phyloP scores from a whole-genome alignment of 2,113 vertebrate genomes.

The Rhynchopsitta pachyrhyncha region DNA sequence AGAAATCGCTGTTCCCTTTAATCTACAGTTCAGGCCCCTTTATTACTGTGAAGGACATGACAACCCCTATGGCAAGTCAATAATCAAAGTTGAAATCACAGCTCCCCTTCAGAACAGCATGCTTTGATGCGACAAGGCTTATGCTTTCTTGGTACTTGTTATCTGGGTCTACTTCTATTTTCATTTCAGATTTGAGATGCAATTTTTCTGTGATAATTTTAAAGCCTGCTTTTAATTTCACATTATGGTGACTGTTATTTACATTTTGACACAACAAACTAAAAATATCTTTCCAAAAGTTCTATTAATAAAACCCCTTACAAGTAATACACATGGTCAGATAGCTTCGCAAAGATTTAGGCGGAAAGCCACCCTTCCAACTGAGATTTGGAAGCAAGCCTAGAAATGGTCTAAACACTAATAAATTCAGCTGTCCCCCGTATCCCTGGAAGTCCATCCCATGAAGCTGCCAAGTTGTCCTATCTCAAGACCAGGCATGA shows the following conservation, averaged over 20 bases:
- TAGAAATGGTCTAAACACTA: background rate
- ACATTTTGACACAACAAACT: background rate
- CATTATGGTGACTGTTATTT: background rate
- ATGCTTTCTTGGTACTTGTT: background rate
- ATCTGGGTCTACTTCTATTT: background rate
- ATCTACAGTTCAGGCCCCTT: background rate
- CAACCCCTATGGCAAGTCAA: background rate
- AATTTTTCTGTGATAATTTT: background rate
- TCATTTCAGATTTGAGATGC: background rate
- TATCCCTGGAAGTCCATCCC: background rate
- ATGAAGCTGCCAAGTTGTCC: background rate
- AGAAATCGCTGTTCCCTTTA: background rate
- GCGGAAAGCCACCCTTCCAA: background rate
- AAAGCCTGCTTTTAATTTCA: background rate
- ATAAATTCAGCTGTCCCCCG: background rate
- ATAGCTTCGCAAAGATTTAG: background rate
- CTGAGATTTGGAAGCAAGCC: background rate
- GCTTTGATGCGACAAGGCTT: background rate
- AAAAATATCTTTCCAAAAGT: background rate
- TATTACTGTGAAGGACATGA: background rate
- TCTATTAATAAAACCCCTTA: background rate
- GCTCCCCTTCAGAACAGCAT: background rate
- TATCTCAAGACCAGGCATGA: background rate
- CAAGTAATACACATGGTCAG: background rate
- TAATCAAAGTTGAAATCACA: background rate